Base-by-base conservation (phyloP, 1,140 invertebrate genomes). In the Zaprionus taronus region DNA sequence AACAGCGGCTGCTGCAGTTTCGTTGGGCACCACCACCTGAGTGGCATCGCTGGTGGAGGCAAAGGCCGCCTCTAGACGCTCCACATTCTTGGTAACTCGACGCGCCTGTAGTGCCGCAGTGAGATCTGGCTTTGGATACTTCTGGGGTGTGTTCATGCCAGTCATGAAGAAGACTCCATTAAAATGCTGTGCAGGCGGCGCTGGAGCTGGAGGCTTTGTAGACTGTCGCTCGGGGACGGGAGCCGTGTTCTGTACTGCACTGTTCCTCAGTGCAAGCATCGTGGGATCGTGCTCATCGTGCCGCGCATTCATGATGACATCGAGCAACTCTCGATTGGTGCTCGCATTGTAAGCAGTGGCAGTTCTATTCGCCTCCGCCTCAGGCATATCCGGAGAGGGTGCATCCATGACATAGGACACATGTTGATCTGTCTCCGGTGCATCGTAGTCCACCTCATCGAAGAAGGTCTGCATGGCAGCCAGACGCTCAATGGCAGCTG, bases 31-130 rank as follows among this genome's bases (percentile, higher is more conserved):
- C 9, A 34, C 9, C 31, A 49, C 66, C 70, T 83, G 71, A 1
- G 95, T 94, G 71, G 64, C 11, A 58, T 96, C 95, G 0, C 96
- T 87, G 11, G 95, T 95, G 61, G 74, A 75, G 26, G 91, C 83
- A 20, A 91, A 91, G 15, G 80, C 84, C 79, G 97, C 96, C 78
- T 96, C 96, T 5, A 97, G 95, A 58, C 96, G 94, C 70, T 97
- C 96, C 34, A 97, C 92, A 67, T 96, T 97, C 93, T 97, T 97
- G 2, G 96, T 96, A 57, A 96, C 93, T 36, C 94, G 93, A 58
- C 94, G 94, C 56, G 93, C 94, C 92, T 94, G 94, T 72, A 93
- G 94, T 77, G 93, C 93, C 72, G 79, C 94, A 38, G 93, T 94
- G 77, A 94, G 94, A 93, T 94, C 94, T 11, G 92, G 82, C 72